Percentiles rank a stretch among this genome's conserved stretches.
These are phyloP conservation scores for Chaetogeoica ovagalla DNA, from an alignment of 2,888 invertebrate species.

Conservation along the genomic window DNA sequence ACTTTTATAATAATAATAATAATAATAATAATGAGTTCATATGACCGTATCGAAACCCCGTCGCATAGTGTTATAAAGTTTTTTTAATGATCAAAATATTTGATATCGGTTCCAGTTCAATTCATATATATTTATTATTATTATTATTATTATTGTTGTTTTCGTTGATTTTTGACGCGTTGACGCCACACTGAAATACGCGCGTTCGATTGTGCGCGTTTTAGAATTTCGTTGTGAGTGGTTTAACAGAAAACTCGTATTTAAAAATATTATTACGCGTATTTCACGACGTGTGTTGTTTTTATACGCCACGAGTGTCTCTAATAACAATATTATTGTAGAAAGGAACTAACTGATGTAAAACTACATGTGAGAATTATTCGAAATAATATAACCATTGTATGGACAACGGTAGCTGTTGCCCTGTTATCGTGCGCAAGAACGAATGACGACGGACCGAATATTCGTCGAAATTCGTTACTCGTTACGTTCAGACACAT, in stretches of 20 bases:
- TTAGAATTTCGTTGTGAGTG: not conserved
- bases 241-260: not conserved
- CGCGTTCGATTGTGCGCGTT: not conserved
- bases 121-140: too few species aligned
- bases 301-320: not conserved
- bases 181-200: too few species aligned
- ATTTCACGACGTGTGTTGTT: not conserved
- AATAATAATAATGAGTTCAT: not conserved
- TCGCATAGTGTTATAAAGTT: not conserved
- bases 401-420: not conserved
- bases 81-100: slow-evolving; percentile 5
- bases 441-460: not conserved
- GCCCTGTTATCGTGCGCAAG: not conserved
- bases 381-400: not conserved
- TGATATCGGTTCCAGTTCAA: not conserved
- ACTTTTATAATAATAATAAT: too few species aligned
- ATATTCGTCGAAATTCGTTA: not conserved
- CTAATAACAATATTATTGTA: not conserved
- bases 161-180: not conserved
- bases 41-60: not conserved
- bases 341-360: not conserved
- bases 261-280: not conserved
- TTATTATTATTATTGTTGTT: not conserved
- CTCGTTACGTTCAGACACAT: not conserved
- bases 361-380: not conserved